phyloP scores from a whole-genome alignment of 1,140 invertebrate species.

The Drosophila obscura region DNA sequence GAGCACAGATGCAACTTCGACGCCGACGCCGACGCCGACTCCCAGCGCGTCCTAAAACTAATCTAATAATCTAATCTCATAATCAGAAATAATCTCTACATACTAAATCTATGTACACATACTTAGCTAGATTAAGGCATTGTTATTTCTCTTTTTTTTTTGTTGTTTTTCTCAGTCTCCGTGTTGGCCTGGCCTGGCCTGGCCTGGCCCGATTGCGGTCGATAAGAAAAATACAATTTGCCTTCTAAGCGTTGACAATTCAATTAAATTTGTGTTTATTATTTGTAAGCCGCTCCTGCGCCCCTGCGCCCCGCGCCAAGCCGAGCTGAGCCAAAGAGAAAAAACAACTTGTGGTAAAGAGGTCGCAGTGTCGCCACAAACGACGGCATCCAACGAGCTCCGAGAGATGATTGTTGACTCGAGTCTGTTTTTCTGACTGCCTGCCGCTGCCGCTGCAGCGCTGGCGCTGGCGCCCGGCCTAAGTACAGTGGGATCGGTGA shows the following conservation, averaged over 20 bases:
- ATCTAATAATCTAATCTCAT: too few species aligned
- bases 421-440: slow-evolving; percentile 8
- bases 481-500: slow-evolving; percentile 29
- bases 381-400: slow-evolving; percentile 24
- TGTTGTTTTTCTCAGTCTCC: slow-evolving; percentile 1
- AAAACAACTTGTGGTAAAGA: slow-evolving; percentile 46
- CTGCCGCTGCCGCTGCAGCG: neutral
- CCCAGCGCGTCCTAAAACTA: neutral
- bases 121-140: neutral
- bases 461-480: neutral
- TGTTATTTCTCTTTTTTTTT: neutral
- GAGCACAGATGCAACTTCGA: neutral
- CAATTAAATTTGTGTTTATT: slow-evolving; percentile 65
- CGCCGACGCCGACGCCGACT: neutral
- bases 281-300: neutral
- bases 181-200: too few species aligned
- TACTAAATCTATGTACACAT: neutral
- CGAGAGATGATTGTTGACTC: slow-evolving; percentile 18
- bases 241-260: slow-evolving; percentile 64
- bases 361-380: slow-evolving; percentile 40
- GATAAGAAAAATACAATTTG: slow-evolving; percentile 29
- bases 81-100: too few species aligned
- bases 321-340: slow-evolving; percentile 15
- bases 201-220: slow-evolving; percentile 14
- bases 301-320: too few species aligned